Evolutionary conservation across 2,113 vertebrate species (phyloP).

Genomic region (Microtus pennsylvanicus): DNA sequence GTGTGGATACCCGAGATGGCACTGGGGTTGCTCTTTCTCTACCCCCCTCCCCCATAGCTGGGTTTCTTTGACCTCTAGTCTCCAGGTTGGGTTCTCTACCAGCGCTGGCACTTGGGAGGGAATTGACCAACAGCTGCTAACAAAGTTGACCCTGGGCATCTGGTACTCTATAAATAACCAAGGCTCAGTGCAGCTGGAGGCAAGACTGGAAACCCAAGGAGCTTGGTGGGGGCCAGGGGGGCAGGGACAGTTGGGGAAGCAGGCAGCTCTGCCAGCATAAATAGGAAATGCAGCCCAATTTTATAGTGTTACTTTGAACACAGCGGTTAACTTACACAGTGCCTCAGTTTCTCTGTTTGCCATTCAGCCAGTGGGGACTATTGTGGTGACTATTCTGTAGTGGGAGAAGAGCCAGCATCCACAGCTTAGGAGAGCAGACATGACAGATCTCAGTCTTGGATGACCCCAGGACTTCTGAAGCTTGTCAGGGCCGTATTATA

Average conservation of each 20-base stretch:
- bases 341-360: slow-evolving; percentile 60
- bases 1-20: slow-evolving; percentile 1
- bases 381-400: not conserved
- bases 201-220: slow-evolving; percentile 80
- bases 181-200: slow-evolving; percentile 77
- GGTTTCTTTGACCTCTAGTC: slow-evolving; percentile 70
- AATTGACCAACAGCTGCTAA: slow-evolving; percentile 80
- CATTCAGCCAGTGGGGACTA: not conserved
- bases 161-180: slow-evolving; percentile 90
- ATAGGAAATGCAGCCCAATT: slow-evolving; percentile 33
- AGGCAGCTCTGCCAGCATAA: not conserved
- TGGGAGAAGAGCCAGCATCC: not conserved
- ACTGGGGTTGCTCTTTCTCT: not conserved
- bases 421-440: slow-evolving; percentile 29
- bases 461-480: slow-evolving; percentile 1
- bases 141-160: slow-evolving; percentile 81
- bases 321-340: not conserved
- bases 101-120: slow-evolving; percentile 74
- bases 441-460: not conserved
- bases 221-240: slow-evolving; percentile 27
- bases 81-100: slow-evolving; percentile 50
- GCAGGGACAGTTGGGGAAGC: slow-evolving; percentile 43
- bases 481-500: too few species aligned
- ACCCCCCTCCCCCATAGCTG: not conserved
- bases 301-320: slow-evolving; percentile 55